Conservation (phyloP, 2,113 vertebrate species). For the Myiozetetes cayanensis region DNA sequence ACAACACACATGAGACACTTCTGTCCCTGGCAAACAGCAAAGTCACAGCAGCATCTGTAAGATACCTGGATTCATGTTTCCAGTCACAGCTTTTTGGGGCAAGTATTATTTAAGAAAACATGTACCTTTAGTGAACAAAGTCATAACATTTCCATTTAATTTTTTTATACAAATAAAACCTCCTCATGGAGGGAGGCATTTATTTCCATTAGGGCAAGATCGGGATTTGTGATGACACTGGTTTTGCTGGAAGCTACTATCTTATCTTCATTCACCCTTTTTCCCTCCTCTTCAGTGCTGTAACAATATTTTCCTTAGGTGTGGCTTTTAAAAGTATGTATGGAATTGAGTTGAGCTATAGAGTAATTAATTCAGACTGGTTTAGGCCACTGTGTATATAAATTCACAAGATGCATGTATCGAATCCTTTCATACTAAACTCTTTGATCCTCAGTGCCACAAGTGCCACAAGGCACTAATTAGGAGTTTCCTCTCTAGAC, state of each 20-base stretch:
- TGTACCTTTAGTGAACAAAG: background rate
- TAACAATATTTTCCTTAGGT: background rate
- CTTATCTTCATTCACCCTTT: background rate
- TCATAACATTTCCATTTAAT: background rate
- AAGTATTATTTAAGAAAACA: background rate
- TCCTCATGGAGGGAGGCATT: background rate
- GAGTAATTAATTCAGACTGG: constrained; percentile 12
- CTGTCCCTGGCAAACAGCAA: background rate
- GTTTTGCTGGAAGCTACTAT: background rate
- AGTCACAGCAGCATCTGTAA: background rate
- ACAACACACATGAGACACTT: accelerated
- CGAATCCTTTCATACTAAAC: background rate
- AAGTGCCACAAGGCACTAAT: background rate
- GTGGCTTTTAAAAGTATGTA: background rate
- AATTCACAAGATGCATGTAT: background rate
- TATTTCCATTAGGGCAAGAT: background rate
- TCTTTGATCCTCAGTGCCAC: background rate
- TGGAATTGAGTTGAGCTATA: background rate
- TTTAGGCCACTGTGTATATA: background rate
- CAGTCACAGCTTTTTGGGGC: background rate
- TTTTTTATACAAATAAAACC: background rate
- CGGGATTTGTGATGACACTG: background rate
- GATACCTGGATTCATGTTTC: background rate
- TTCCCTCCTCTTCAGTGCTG: background rate
- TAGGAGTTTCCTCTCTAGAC: background rate